Base-by-base conservation (phyloP, 30 jellyfish, hydroid and myxozoan species). In the Phacellophora camtschatica region DNA sequence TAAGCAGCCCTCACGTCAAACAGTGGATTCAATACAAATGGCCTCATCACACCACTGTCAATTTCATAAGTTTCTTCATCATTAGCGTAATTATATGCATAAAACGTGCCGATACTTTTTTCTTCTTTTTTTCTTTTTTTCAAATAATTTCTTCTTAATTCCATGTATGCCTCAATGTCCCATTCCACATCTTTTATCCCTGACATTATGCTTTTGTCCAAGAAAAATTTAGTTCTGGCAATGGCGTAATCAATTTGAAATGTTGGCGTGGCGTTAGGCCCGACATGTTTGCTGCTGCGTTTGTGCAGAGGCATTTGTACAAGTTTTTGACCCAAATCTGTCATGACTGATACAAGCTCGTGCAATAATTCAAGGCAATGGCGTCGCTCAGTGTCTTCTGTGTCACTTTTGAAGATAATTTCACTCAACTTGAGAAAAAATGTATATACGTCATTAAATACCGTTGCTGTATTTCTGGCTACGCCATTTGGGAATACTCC, bases 261-360 rank as follows among this genome's bases (percentile, higher is more conserved):
- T 2, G 90, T 59, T 5, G 90, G 90, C 18, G 90, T 72, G 5
- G 61, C 74, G 20, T 78, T 62, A 9, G 74, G 82, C 31, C 90
- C 90, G 28, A 30, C 51, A 1, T 42, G 57, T 55, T 46, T 55
- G 49, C 29, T 58, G 15, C 71, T 57, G 13, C 61, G 5, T 15
- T 51, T 63, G 20, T 30, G 73, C 4, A 78, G 5, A 3, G 90
- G 90, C 39, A 66, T 29, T 8, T 58, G 74, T 8, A 62, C 74
- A 23, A 78, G 82, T 56, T 39, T 33, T 16, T 23, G 49, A 0
- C 63, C 62, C 6, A 3, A 35, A 4, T 15, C 39, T 2, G 18
- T 19, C 36, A 66, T 34, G 12, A 72, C 90, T 25, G 45, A 42
- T 19, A 25, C 76, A 66, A 56, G 53, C 10, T 31, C 36, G 10